These are phyloP conservation scores for Dorcus parallelipipedus DNA, from an alignment of 2,888 invertebrate species.

Conservation along the genomic window DNA sequence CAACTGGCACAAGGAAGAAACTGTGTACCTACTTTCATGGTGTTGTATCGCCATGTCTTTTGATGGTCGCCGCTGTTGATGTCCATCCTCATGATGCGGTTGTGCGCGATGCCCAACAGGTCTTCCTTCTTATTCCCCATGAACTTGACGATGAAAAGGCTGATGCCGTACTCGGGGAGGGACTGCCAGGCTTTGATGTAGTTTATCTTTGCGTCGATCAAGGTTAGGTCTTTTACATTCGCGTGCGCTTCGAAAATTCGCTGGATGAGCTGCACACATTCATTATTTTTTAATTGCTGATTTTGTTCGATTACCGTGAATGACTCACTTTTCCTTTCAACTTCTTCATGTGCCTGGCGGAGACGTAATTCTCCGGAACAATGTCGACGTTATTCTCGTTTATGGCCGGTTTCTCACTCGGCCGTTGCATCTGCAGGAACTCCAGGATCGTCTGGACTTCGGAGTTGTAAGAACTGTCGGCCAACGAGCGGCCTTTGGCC, in stretches of 20 bases:
- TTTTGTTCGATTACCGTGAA: neutral
- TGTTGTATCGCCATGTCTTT: slow-evolving; percentile 97
- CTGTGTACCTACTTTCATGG: slow-evolving; percentile 73
- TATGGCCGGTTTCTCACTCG: slow-evolving; percentile 71
- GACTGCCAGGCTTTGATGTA: slow-evolving; percentile 99
- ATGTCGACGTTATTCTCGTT: slow-evolving; percentile 71
- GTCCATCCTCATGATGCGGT: slow-evolving; percentile 95
- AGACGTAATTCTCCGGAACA: slow-evolving; percentile 85
- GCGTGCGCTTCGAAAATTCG: slow-evolving; percentile 94
- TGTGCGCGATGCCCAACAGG: slow-evolving; percentile 88
- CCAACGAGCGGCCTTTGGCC: slow-evolving; percentile 92
- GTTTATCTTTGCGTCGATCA: slow-evolving; percentile 91
- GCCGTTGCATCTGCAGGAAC: slow-evolving; percentile 86
- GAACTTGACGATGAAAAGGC: slow-evolving; percentile 92
- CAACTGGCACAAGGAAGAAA: slow-evolving; percentile 9
- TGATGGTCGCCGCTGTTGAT: slow-evolving; percentile 86
- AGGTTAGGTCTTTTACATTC: slow-evolving; percentile 85
- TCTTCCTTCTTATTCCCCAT: slow-evolving; percentile 85
- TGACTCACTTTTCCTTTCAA: slow-evolving; percentile 70
- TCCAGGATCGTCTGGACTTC: slow-evolving; percentile 87
- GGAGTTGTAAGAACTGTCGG: slow-evolving; percentile 88
- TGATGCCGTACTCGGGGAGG: slow-evolving; percentile 91
- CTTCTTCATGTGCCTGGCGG: slow-evolving; percentile 82
- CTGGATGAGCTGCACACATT: slow-evolving; percentile 69
- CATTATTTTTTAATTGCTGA: neutral